Evolutionary conservation across 1,140 invertebrate genomes (phyloP), one percentile per base, ranked within the genome.

Genomic region (Rhyacophila brunnea): DNA sequence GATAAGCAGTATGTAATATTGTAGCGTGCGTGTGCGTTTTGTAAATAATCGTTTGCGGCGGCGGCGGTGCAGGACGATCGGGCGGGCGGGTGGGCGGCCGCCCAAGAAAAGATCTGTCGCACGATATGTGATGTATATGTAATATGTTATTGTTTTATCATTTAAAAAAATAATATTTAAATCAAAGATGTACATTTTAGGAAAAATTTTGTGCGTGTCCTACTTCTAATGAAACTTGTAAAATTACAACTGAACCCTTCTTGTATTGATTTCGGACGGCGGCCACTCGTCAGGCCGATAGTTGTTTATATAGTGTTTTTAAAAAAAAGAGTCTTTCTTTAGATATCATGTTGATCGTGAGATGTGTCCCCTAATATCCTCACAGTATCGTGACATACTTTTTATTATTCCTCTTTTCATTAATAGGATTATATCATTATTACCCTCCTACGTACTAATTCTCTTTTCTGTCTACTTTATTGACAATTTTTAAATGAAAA

Each of bases 71-170:
- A 28, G 9, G 23, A 28, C 23, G 23, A 28, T 28, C n/a, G n/a
- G n/a, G n/a, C n/a, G 23, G 23, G 4, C 23, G 23, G 9, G 23
- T 28, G n/a, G n/a, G n/a, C 23, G 38, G 28, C 57, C 48, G 46
- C 35, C n/a, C 34, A 18, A 52, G 28, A 10, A 57, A 60, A 60
- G 62, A 64, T 64, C 62, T 64, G 62, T 64, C 60, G 62, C 62
- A 57, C 46, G 35, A 64, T 53, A 53, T 64, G 62, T 64, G 62
- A 64, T 64, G 57, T 64, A 60, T 55, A 64, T 64, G 49, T 53
- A 62, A 36, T 62, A 46, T 47, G 19, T 50, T 51, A 52, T 63
- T 49, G 55, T 54, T 63, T 64, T 64, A 57, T 64, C 48, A 58
- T 64, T 64, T 63, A 54, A 64, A 49, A 42, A 40, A 40, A 7